Percentiles rank a stretch among this genome's conserved stretches.
Conservation (phyloP, 2,888 invertebrate species). For the Orchestes rusci region DNA sequence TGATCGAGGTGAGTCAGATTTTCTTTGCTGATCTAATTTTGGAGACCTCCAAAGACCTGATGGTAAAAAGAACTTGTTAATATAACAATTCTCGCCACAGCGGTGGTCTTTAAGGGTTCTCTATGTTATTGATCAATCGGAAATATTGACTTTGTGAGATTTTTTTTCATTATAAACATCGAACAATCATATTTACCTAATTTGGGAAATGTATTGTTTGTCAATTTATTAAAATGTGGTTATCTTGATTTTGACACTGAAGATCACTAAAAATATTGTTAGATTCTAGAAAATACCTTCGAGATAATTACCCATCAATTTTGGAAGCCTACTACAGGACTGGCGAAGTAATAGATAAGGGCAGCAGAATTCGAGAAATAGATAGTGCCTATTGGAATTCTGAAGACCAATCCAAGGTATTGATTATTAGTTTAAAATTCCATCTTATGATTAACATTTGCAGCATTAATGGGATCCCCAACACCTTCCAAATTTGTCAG, state of each 20-base stretch:
- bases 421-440: not conserved
- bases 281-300: slow-evolving; percentile 66
- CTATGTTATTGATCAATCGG: too few species aligned
- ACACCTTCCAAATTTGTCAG: slow-evolving; percentile 35
- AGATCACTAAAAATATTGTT: too few species aligned
- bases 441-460: slow-evolving; percentile 13
- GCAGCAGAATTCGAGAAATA: slow-evolving; percentile 46
- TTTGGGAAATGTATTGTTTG: slow-evolving; percentile 10
- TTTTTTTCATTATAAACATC: too few species aligned
- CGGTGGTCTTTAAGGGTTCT: too few species aligned
- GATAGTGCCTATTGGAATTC: slow-evolving; percentile 51
- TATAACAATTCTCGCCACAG: not conserved
- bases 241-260: too few species aligned
- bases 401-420: too few species aligned
- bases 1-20: slow-evolving; percentile 53
- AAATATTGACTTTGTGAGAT: too few species aligned
- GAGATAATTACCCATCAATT: slow-evolving; percentile 56
- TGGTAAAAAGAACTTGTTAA: not conserved
- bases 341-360: slow-evolving; percentile 55
- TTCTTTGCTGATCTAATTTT: slow-evolving; percentile 4
- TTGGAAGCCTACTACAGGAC: slow-evolving; percentile 63
- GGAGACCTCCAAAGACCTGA: not conserved
- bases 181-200: not conserved
- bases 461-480: slow-evolving; percentile 46
- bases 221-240: too few species aligned